Evolutionary conservation across 1,140 invertebrate genomes (phyloP).

Genomic region (Fopius arisanus): DNA sequence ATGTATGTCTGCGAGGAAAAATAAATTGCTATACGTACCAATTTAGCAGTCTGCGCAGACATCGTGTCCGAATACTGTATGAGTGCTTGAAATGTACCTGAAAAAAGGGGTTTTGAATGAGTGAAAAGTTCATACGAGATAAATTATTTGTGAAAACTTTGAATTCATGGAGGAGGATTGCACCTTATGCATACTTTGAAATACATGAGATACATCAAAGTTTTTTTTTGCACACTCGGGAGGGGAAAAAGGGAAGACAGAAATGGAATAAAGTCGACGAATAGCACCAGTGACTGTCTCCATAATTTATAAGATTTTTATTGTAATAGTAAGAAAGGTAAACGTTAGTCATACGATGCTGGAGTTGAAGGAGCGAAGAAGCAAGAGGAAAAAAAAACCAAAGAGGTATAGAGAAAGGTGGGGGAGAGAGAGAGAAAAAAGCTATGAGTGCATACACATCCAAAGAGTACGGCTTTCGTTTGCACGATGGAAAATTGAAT

Average conservation of each 20-base stretch:
- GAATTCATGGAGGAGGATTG: background rate
- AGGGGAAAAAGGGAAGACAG: background rate
- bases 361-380: slow-evolving; percentile 3
- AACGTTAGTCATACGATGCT: slow-evolving; percentile 10
- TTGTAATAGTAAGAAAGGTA: slow-evolving; percentile 17
- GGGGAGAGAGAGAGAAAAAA: background rate
- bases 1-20: slow-evolving; percentile 19
- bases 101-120: slow-evolving; percentile 56
- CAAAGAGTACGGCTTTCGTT: slow-evolving; percentile 14
- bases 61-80: slow-evolving; percentile 98
- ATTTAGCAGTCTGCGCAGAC: slow-evolving; percentile 95
- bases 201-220: slow-evolving; percentile 2
- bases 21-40: slow-evolving; percentile 71
- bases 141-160: background rate
- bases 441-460: slow-evolving; percentile 4
- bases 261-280: slow-evolving; percentile 5
- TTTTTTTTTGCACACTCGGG: background rate
- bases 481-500: slow-evolving; percentile 19
- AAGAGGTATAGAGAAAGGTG: background rate
- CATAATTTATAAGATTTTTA: slow-evolving; percentile 18
- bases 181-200: background rate
- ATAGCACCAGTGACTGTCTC: slow-evolving; percentile 12
- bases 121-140: background rate
- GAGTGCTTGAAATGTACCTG: slow-evolving; percentile 98
- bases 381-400: background rate